These are phyloP conservation scores for Hyalella azteca DNA, from an alignment of 2,888 invertebrate genomes.

Conservation along the genomic window DNA sequence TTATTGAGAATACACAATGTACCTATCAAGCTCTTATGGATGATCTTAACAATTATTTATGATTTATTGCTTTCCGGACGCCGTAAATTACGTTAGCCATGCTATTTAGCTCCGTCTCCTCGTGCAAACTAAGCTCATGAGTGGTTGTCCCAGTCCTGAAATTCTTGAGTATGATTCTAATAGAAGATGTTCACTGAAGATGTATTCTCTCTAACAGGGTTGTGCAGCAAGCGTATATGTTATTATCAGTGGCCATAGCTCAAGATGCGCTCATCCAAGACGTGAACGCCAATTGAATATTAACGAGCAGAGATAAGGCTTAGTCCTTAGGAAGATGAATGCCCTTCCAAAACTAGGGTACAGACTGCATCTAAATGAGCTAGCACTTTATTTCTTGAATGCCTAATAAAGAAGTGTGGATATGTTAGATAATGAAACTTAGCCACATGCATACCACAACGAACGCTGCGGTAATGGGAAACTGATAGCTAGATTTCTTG, in stretches of 20 bases:
- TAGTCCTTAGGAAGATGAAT: neutral
- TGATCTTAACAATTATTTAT: constrained; percentile 6
- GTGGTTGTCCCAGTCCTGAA: constrained; percentile 4
- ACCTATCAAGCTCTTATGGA: neutral
- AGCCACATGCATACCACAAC: neutral
- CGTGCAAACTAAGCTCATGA: neutral
- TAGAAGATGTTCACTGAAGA: neutral
- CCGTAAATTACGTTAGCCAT: neutral
- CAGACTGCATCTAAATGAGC: constrained; percentile 14
- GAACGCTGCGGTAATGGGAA: neutral
- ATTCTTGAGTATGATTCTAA: constrained; percentile 1
- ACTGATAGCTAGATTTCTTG: neutral
- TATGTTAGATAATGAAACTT: neutral
- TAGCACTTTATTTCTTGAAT: neutral
- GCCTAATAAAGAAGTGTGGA: neutral
- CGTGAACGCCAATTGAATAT: constrained; percentile 17
- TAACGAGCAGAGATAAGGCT: constrained; percentile 21
- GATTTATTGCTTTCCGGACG: neutral
- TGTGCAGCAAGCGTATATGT: neutral
- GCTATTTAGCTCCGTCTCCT: neutral
- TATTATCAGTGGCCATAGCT: constrained; percentile 5
- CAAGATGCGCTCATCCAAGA: neutral
- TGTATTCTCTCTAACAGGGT: neutral
- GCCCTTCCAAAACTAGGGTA: constrained; percentile 12
- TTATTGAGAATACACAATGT: too few relatives aligned